Evolutionary conservation across 2,113 vertebrate species (phyloP).

Genomic region (Erpornis zantholeuca): DNA sequence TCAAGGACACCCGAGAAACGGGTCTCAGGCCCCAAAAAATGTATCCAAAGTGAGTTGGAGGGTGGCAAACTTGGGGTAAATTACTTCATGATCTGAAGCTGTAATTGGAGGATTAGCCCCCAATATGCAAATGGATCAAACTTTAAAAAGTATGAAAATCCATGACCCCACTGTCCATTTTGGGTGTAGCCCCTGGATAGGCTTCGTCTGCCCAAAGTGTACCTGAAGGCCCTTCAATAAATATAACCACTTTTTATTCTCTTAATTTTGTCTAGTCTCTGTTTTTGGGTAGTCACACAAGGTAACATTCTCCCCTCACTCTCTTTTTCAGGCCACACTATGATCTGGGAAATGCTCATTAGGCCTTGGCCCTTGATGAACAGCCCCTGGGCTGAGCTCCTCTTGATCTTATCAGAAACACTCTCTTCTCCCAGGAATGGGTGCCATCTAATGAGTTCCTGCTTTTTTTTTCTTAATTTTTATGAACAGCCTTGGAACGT

Average conservation of each 20-base stretch:
- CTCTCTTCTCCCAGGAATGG: neutral
- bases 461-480: neutral
- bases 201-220: neutral
- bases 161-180: accelerated
- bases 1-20: neutral
- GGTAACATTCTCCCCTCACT: neutral
- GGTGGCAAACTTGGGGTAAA: neutral
- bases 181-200: neutral
- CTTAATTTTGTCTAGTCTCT: neutral
- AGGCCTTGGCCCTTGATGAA: neutral
- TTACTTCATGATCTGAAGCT: neutral
- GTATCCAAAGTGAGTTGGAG: neutral
- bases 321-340: too few relatives aligned
- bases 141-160: neutral
- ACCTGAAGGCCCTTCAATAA: neutral
- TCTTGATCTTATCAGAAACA: neutral
- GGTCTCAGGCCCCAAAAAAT: neutral
- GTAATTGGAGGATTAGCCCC: neutral
- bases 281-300: neutral
- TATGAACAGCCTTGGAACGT: too few relatives aligned
- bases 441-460: neutral
- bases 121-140: neutral
- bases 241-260: neutral
- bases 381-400: neutral
- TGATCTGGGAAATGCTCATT: neutral